These are phyloP conservation scores for Pachliopta kotzebuea DNA, from an alignment of 2,888 invertebrate genomes.

Conservation along the genomic window DNA sequence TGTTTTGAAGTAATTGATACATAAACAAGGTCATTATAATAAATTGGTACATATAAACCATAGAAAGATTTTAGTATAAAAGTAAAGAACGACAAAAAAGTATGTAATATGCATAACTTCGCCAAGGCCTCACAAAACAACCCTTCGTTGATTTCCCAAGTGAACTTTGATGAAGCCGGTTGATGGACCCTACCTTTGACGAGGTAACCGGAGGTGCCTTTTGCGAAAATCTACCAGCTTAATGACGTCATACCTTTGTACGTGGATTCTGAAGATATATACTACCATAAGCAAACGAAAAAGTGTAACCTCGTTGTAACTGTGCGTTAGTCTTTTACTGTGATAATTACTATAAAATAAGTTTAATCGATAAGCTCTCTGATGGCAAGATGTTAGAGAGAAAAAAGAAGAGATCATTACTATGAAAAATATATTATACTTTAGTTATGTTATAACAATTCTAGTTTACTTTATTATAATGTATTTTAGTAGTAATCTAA, in stretches of 20 bases:
- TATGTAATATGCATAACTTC: conserved; percentile 11
- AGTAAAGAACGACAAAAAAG: neutral
- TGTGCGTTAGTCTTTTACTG: neutral
- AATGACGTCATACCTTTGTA: neutral
- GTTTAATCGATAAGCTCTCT: no score
- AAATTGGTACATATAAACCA: no score
- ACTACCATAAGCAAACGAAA: neutral
- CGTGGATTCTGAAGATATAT: neutral
- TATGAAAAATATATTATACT: no score
- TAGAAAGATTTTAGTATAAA: no score
- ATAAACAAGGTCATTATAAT: no score
- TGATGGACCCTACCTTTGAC: conserved; percentile 7
- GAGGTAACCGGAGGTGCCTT: conserved; percentile 8
- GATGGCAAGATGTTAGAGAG: no score
- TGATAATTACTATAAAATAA: no score
- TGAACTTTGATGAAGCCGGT: conserved; percentile 16
- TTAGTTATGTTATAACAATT: no score
- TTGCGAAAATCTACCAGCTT: neutral
- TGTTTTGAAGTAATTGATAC: no score
- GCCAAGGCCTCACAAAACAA: conserved; percentile 7
- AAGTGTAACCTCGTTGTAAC: neutral
- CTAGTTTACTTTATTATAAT: no score
- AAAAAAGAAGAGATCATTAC: no score
- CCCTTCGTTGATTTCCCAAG: conserved; percentile 26
- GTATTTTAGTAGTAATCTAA: no score